Evolutionary conservation across 2,113 vertebrate genomes (phyloP), one percentile per base, ranked within the genome.

Genomic region (Corythoichthys haematopterus): DNA sequence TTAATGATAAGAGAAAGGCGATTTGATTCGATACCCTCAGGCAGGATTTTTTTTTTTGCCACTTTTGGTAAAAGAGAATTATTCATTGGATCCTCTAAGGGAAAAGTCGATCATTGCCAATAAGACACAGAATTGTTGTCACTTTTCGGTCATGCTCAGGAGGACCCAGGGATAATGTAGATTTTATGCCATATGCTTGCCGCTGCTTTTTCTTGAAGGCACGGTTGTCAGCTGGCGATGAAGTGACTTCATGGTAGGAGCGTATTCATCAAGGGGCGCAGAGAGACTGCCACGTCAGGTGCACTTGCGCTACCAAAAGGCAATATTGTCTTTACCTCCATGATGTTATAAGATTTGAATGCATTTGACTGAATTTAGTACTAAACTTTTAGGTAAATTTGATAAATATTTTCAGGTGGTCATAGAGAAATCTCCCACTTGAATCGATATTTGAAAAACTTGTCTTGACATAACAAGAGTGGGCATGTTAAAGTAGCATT

Each of bases 1-100:
- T 79, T 87, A 84, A 88, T 89, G 86, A 85, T 84, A 78, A 88
- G 81, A 89, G 84, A 86, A 86, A 87, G 83, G 83, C 80, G 66
- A 88, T 89, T 91, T 87, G 82, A 84, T 87, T 88, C 85, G 79
- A 85, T 83, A 78, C 84, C 87, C 84, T 43, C 20, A 55, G 82
- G 87, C 78, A 64, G 66, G 33, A 36, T 40, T 82, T 77, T 85
- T 84, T 68, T 64, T 65, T 78, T 3, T 7, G 2, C 38, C 60
- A 14, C 66, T 76, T 77, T 61, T 75, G 74, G 82, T 78, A 85
- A 84, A 86, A 80, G 71, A 82, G 80, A 88, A 89, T 89, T 88
- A 86, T 89, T 87, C 84, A 85, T 84, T 69, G 74, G 76, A 83
- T 85, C 82, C 87, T 88, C 81, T 79, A 46, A 85, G 83, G 80